Base-by-base conservation (phyloP, 2,888 invertebrate genomes). In the Oscheius sp. region DNA sequence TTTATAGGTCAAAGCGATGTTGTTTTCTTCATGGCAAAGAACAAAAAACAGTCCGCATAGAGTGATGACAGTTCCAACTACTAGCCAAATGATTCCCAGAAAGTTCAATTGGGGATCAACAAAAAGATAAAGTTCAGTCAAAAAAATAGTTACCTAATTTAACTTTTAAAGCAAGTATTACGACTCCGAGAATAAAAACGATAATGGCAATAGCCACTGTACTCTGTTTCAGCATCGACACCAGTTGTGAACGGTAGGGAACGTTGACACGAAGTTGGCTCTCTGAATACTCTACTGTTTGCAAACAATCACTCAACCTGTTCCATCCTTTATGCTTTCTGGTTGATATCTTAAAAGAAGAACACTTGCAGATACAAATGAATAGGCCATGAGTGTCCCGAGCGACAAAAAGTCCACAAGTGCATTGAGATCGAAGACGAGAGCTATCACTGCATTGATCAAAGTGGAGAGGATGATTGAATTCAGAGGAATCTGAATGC, bases 391-490 rank as follows among this genome's bases (percentile, higher is more conserved):
- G 11, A 78, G 50, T 10, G 77, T 77, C 0, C 77, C 78, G 3
- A 78, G 68, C 1, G 78, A 78, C 13, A 78, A 74, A 57, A 78
- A 78, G n/a, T 78, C 78, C 3, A 83, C 81, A 1, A 83, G 74
- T 0, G 81, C 79, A 57, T 81, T 76, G 11, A 83, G 63, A 55
- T 83, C 83, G 55, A 83, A 80, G 5, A 81, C 47, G n/a, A 81
- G 66, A 1, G 81, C 80, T 11, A 81, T 57, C 33, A 81, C 47
- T 4, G 74, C 81, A 66, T 80, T 78, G 9, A 83, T 58, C 32
- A 78, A 47, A 4, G 80, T 80, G 55, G 78, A 80, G 1, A 79
- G 70, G 13, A 83, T 75, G n/a, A 77, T 80, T 9, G 83, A 79
- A 60, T 83, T 83, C 37, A 83, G 53, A 10, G 83, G 83, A 3